phyloP scores from a whole-genome alignment of 1,140 invertebrate genomes.

The Drusus annulatus region DNA sequence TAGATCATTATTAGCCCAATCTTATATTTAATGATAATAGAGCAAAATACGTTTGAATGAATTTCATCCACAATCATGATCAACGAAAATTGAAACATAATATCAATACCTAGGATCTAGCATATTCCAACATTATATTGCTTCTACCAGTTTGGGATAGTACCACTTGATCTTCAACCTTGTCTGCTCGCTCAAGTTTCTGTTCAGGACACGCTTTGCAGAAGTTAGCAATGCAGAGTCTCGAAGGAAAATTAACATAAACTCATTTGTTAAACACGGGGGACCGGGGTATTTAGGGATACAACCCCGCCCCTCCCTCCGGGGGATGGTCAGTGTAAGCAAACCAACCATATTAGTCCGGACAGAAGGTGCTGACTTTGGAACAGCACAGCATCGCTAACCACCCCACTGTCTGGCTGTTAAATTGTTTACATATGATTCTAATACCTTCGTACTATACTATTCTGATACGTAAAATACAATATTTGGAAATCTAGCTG shows the following conservation, averaged over 20 bases:
- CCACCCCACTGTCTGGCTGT: not conserved
- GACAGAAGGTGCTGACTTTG: constrained; percentile 17
- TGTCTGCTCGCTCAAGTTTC: too few species aligned
- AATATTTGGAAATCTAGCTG: too few species aligned
- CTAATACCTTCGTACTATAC: too few species aligned
- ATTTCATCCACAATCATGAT: too few species aligned
- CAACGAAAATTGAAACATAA: too few species aligned
- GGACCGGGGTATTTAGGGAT: constrained; percentile 8
- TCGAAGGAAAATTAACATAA: constrained; percentile 53
- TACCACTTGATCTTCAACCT: not conserved
- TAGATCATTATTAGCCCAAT: too few species aligned
- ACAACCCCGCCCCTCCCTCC: not conserved
- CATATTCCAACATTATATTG: too few species aligned
- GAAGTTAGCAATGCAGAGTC: constrained; percentile 9
- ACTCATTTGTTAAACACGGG: constrained; percentile 52
- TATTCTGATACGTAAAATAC: too few species aligned
- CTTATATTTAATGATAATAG: too few species aligned
- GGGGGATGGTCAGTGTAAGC: constrained; percentile 3
- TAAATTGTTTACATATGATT: constrained; percentile 23
- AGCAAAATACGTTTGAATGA: too few species aligned
- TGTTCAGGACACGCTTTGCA: not conserved
- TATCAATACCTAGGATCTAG: too few species aligned
- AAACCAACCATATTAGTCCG: not conserved
- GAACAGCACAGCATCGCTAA: not conserved
- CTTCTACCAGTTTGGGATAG: constrained; percentile 5